Percentiles rank a stretch among this genome's conserved stretches.
These are phyloP conservation scores for Arrhamphus sclerolepis DNA, from an alignment of 2,797 vertebrate genomes.

Conservation along the genomic window DNA sequence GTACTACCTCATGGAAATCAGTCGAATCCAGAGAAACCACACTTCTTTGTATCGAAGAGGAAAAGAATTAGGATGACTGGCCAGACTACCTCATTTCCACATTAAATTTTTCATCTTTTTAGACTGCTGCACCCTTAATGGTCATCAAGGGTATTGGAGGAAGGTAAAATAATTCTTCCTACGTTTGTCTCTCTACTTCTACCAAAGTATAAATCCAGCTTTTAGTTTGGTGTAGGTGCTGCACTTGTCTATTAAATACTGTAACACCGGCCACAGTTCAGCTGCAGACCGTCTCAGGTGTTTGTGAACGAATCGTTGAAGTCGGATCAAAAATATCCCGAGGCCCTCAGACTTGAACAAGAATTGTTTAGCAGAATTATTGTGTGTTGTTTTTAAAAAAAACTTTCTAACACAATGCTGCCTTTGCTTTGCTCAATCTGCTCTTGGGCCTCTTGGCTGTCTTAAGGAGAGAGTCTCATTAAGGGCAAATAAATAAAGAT, in stretches of 20 bases:
- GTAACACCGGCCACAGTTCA: not conserved
- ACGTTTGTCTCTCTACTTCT: too few species aligned
- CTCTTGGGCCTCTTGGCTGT: conserved; percentile 35
- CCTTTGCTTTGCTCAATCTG: conserved; percentile 37
- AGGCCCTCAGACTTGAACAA: not conserved
- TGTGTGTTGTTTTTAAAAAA: not conserved
- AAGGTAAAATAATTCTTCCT: too few species aligned
- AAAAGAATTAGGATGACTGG: too few species aligned
- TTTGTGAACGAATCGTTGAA: too few species aligned
- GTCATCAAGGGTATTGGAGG: too few species aligned
- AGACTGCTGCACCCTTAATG: too few species aligned
- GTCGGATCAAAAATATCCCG: not conserved
- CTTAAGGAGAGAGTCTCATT: conserved; percentile 46
- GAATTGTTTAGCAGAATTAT: not conserved
- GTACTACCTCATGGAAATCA: too few species aligned
- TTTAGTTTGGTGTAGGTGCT: not conserved
- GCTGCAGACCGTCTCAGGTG: not conserved
- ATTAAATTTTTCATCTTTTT: not conserved
- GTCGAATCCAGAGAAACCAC: too few species aligned
- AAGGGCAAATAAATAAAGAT: conserved; percentile 41
- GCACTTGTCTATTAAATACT: too few species aligned
- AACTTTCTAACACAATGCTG: conserved; percentile 17
- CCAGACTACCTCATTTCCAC: too few species aligned
- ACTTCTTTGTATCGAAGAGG: too few species aligned
- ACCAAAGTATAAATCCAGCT: not conserved